Percentiles rank a stretch among this genome's conserved stretches.
phyloP scores from a whole-genome alignment of 2,888 invertebrate species.

The Caenorhabditis sp. region DNA sequence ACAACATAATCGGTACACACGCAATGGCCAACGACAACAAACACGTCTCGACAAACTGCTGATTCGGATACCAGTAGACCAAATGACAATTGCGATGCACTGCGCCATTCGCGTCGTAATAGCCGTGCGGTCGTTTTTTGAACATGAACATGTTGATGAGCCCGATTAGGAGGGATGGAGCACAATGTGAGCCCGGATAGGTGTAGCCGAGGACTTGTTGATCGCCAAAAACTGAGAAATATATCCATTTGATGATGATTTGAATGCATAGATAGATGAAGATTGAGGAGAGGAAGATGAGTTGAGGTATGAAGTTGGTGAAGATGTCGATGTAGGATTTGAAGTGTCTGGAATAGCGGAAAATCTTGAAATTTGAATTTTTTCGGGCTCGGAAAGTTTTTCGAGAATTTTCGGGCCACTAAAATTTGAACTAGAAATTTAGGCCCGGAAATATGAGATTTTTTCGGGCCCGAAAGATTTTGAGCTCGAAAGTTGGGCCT shows the following conservation, averaged over 20 bases:
- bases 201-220: slow-evolving; percentile 46
- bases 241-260: slow-evolving; percentile 69
- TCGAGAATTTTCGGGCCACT: too few relatives aligned
- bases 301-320: slow-evolving; percentile 93
- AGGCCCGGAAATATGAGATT: too few relatives aligned
- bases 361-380: too few relatives aligned
- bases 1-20: slow-evolving; percentile 67
- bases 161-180: slow-evolving; percentile 68
- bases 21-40: slow-evolving; percentile 68
- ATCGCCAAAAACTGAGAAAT: slow-evolving; percentile 73
- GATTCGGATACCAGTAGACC: slow-evolving; percentile 71
- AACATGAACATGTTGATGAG: slow-evolving; percentile 68
- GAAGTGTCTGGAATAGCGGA: slow-evolving; percentile 73
- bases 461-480: too few relatives aligned
- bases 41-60: slow-evolving; percentile 66
- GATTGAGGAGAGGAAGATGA: slow-evolving; percentile 86
- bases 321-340: slow-evolving; percentile 81
- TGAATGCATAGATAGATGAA: slow-evolving; percentile 90
- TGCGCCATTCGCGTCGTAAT: slow-evolving; percentile 33
- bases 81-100: slow-evolving; percentile 54
- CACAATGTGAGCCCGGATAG: slow-evolving; percentile 66
- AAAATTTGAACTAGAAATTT: too few relatives aligned
- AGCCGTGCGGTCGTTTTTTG: slow-evolving; percentile 45
- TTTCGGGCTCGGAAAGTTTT: too few relatives aligned
- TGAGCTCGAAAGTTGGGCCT: background rate